phyloP scores from a whole-genome alignment of 2,113 vertebrate genomes.

The Mola mola region DNA sequence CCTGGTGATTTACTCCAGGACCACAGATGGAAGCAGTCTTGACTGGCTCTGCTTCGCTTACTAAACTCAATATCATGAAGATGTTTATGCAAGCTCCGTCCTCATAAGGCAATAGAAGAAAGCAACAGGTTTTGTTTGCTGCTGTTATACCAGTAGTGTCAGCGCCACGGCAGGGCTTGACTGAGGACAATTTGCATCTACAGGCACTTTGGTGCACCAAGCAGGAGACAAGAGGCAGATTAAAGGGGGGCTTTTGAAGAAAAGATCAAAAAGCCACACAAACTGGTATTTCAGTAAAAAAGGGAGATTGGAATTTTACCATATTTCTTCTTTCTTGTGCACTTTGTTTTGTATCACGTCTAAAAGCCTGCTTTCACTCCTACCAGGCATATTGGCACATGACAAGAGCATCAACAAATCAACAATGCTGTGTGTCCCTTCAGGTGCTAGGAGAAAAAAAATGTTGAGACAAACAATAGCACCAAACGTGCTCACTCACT shows the following conservation, averaged over 20 bases:
- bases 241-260: background rate
- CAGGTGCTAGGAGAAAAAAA: conserved; percentile 39
- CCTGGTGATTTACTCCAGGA: conserved; percentile 35
- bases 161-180: conserved; percentile 16
- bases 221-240: conserved; percentile 4
- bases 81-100: background rate
- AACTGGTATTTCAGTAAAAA: conserved; percentile 14
- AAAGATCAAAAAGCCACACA: background rate
- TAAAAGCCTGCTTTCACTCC: conserved; percentile 13
- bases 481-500: conserved; percentile 34
- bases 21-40: conserved; percentile 36
- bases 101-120: conserved; percentile 13
- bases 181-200: conserved; percentile 23
- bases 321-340: conserved; percentile 10
- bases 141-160: background rate
- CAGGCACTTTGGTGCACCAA: conserved; percentile 13
- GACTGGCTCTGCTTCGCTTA: conserved; percentile 10
- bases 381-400: conserved; percentile 22
- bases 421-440: conserved; percentile 14
- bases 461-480: conserved; percentile 26
- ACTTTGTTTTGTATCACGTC: conserved; percentile 15
- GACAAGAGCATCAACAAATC: conserved; percentile 33
- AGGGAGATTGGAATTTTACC: too few relatives aligned
- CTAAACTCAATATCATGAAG: conserved; percentile 20
- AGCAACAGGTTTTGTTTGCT: conserved; percentile 35